These are phyloP conservation scores for Salticus scenicus DNA, from an alignment of 2,888 invertebrate genomes.

Conservation along the genomic window DNA sequence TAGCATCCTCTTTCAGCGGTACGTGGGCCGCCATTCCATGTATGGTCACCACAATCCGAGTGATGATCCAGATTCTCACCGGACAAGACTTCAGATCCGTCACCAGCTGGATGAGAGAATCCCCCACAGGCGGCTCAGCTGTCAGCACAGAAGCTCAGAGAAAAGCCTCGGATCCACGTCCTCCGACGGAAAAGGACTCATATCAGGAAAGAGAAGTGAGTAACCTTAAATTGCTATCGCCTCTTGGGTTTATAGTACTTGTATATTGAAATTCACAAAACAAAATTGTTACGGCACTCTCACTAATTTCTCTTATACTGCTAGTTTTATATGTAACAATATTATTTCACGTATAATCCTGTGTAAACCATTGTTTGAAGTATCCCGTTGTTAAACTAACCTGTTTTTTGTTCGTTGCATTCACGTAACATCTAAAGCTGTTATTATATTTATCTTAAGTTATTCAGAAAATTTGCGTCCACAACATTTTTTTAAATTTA, in stretches of 20 bases:
- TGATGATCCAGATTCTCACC: slow-evolving; percentile 76
- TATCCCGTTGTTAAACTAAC: too few relatives aligned
- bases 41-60: slow-evolving; percentile 18
- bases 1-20: slow-evolving; percentile 30
- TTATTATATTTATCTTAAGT: too few relatives aligned
- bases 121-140: slow-evolving; percentile 45
- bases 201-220: slow-evolving; percentile 48
- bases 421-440: too few relatives aligned
- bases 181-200: slow-evolving; percentile 49
- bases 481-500: too few relatives aligned
- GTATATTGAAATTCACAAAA: too few relatives aligned
- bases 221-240: background rate
- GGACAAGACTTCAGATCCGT: slow-evolving; percentile 91
- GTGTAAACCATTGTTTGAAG: too few relatives aligned
- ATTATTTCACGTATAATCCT: too few relatives aligned
- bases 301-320: background rate
- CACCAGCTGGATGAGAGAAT: slow-evolving; percentile 82
- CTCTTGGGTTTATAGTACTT: too few relatives aligned
- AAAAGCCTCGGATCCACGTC: slow-evolving; percentile 39
- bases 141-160: slow-evolving; percentile 37
- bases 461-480: too few relatives aligned
- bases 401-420: too few relatives aligned
- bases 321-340: too few relatives aligned
- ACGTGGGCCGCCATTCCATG: slow-evolving; percentile 11
- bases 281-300: too few relatives aligned